Conservation (phyloP, 1,140 invertebrate genomes). For the Drosophila sechellia region DNA sequence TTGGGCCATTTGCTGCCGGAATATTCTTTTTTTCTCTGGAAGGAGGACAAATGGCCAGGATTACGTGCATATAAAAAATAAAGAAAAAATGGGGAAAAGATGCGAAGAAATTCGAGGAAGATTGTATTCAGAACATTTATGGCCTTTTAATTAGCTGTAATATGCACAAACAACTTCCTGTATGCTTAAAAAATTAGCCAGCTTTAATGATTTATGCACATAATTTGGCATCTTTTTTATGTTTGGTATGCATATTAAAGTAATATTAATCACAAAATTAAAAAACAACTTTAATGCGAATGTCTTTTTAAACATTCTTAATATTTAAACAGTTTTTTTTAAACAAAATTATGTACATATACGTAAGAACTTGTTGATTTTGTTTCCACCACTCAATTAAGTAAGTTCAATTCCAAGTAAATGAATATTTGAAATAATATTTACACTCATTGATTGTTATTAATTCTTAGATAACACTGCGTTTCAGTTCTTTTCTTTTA, state of each 20-base stretch:
- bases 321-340: no score
- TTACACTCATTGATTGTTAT: conserved; percentile 14
- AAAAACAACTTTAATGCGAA: no score
- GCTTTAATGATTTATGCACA: no score
- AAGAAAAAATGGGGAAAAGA: no score
- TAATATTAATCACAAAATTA: no score
- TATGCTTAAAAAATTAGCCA: neutral
- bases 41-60: neutral
- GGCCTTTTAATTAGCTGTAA: conserved; percentile 1
- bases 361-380: no score
- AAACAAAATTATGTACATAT: no score
- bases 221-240: no score
- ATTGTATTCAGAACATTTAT: neutral
- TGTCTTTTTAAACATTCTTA: no score
- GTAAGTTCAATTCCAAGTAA: no score
- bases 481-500: neutral
- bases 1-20: conserved; percentile 54
- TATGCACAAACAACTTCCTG: neutral
- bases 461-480: neutral
- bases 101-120: neutral
- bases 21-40: conserved; percentile 7
- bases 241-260: no score
- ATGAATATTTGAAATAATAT: conserved; percentile 6
- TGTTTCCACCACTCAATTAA: no score
- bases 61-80: neutral